phyloP scores from a whole-genome alignment of 2,797 vertebrate species.

The Carapus acus region DNA sequence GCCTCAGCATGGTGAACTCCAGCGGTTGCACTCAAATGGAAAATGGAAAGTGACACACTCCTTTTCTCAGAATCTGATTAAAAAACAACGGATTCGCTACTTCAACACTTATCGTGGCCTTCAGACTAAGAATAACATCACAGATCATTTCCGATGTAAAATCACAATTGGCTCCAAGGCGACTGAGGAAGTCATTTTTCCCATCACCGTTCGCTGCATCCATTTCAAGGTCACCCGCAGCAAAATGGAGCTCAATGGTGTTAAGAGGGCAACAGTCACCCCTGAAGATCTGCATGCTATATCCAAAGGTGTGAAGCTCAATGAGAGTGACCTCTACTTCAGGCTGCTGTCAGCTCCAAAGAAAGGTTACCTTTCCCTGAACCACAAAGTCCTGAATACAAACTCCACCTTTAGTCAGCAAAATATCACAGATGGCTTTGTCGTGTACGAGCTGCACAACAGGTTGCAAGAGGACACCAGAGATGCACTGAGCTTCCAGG shows the following conservation, averaged over 20 bases:
- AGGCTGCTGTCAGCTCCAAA: conserved; percentile 75
- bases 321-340: conserved; percentile 73
- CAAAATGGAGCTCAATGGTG: conserved; percentile 71
- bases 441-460: conserved; percentile 75
- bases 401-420: conserved; percentile 81
- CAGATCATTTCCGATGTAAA: conserved; percentile 80
- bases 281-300: conserved; percentile 72
- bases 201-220: conserved; percentile 77
- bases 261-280: conserved; percentile 65
- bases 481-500: conserved; percentile 79
- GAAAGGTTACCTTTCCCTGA: conserved; percentile 76
- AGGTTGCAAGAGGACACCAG: conserved; percentile 57
- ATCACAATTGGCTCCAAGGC: conserved; percentile 65
- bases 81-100: conserved; percentile 73
- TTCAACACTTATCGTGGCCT: conserved; percentile 70
- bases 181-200: conserved; percentile 70
- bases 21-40: conserved; percentile 68
- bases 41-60: conserved; percentile 75
- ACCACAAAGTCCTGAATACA: conserved; percentile 65
- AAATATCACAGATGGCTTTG: conserved; percentile 71
- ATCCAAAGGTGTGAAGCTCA: conserved; percentile 67
- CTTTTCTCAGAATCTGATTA: conserved; percentile 79
- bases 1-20: conserved; percentile 79
- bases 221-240: conserved; percentile 75
- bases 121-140: conserved; percentile 68